Percentiles rank a stretch among this genome's conserved stretches.
Conservation (phyloP, 2,888 invertebrate species). For the Scrobipalpa costella region DNA sequence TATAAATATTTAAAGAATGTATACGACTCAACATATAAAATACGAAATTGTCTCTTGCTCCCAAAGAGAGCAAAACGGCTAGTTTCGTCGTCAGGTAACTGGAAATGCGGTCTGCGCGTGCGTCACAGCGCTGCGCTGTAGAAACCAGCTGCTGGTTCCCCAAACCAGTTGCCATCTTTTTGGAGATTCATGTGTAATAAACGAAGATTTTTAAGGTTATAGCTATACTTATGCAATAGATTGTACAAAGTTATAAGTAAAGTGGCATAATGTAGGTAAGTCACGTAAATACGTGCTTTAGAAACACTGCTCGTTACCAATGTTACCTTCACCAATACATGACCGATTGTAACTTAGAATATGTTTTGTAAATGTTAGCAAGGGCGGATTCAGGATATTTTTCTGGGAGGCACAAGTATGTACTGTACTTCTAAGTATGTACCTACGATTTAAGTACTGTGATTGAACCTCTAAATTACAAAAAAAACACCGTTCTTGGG, state of each 20-base stretch:
- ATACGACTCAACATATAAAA: not conserved
- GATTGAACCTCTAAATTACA: no score
- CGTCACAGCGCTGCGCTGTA: not conserved
- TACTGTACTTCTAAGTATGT: no score
- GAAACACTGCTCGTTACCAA: not conserved
- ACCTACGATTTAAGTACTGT: no score
- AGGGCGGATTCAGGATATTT: no score
- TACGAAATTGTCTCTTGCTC: not conserved
- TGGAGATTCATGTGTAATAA: not conserved
- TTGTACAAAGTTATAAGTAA: not conserved
- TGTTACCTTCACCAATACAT: not conserved
- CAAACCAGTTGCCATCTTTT: not conserved
- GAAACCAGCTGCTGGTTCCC: not conserved
- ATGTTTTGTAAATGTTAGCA: not conserved
- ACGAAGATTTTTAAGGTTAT: not conserved
- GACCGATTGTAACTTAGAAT: not conserved
- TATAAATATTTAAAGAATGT: not conserved
- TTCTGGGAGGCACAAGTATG: no score
- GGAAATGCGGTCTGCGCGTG: not conserved
- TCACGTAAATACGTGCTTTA: slow-evolving; percentile 3
- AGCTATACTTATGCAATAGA: not conserved
- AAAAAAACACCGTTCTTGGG: no score
- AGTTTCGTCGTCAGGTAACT: not conserved
- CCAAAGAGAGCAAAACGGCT: not conserved
- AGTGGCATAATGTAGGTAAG: not conserved